Evolutionary conservation across 2,888 invertebrate species (phyloP), one percentile per base, ranked within the genome.

Genomic region (Plemyria rubiginata): DNA sequence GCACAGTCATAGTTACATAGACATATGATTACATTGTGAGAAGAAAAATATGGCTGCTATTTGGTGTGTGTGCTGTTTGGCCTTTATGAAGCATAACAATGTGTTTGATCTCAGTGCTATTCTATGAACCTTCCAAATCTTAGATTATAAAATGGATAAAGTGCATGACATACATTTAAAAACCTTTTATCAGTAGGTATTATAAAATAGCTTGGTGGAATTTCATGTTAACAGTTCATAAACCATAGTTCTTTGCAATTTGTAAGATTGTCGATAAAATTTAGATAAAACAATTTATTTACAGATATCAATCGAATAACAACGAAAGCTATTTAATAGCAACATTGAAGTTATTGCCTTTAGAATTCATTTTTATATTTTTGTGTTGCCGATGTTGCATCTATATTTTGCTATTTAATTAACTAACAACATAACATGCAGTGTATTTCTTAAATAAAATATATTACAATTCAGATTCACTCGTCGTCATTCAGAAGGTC

Each of bases 401-500:
- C 15, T 16, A 22, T 16, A 15, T 51, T 43, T 38, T 55, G 38
- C 32, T 13, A 22, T 48, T 28, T 22, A 36, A 22, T 22, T 51
- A 41, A n/a, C 9, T 40, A 53, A 28, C 40, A 54, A 38, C 54
- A 54, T 46, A 54, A 36, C 48, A 54, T 60, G 54, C 50, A 60
- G 8, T 49, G 46, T 29, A 50, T 38, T 48, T 38, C n/a, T 48
- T 50, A 40, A 32, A 22, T 29, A 28, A 12, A 12, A 54, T 51
- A 7, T 36, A 36, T 15, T 38, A 50, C 15, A 11, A 32, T 36
- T 50, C 12, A 38, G 36, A 38, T 56, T 94, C 84, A 94, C 74
- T 94, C 90, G 70, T 94, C 94, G 73, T 93, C 92, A 71, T 95
- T 94, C 45, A 95, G 90, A 72, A 96, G 94, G 87, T 95, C 95